Evolutionary conservation across 2,888 invertebrate species (phyloP).

Genomic region (Apeira syringaria): DNA sequence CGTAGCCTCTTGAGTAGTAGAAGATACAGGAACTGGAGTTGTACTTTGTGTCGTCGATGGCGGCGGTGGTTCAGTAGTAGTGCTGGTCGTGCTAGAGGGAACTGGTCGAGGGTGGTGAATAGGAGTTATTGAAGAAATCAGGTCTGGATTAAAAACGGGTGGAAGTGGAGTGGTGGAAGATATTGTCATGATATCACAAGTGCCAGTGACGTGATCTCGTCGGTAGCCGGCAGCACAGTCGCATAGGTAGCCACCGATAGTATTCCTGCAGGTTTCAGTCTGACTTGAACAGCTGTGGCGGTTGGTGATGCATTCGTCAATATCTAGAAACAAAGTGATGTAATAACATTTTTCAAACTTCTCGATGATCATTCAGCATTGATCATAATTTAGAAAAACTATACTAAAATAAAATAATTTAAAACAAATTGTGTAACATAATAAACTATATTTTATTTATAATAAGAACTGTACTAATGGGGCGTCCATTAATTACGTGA

Average conservation of each 20-base stretch:
- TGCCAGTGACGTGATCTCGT: conserved; percentile 79
- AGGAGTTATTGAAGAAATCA: conserved; percentile 1
- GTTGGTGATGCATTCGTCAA: conserved; percentile 89
- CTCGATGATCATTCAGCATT: too few species aligned
- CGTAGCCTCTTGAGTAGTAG: conserved; percentile 13
- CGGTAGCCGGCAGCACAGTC: conserved; percentile 92
- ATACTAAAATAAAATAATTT: too few species aligned
- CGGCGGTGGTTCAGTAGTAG: conserved; percentile 34
- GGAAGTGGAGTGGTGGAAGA: conserved; percentile 39
- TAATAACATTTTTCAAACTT: too few species aligned
- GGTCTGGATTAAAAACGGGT: conserved; percentile 5
- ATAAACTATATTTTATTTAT: too few species aligned
- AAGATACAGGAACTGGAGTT: conserved; percentile 13
- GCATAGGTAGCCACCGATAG: conserved; percentile 93
- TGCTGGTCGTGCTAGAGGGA: conserved; percentile 31
- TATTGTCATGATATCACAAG: conserved; percentile 51
- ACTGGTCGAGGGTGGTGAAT: not conserved
- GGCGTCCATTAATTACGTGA: too few species aligned
- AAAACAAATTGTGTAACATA: too few species aligned
- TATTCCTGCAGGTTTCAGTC: conserved; percentile 90
- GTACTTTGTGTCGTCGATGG: conserved; percentile 28
- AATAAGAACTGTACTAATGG: too few species aligned
- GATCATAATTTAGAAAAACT: too few species aligned
- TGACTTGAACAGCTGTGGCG: conserved; percentile 81
- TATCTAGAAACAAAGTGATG: conserved; percentile 83